These are phyloP conservation scores for Sceloporus tristichus DNA, from an alignment of 2,113 vertebrate genomes.

Conservation along the genomic window DNA sequence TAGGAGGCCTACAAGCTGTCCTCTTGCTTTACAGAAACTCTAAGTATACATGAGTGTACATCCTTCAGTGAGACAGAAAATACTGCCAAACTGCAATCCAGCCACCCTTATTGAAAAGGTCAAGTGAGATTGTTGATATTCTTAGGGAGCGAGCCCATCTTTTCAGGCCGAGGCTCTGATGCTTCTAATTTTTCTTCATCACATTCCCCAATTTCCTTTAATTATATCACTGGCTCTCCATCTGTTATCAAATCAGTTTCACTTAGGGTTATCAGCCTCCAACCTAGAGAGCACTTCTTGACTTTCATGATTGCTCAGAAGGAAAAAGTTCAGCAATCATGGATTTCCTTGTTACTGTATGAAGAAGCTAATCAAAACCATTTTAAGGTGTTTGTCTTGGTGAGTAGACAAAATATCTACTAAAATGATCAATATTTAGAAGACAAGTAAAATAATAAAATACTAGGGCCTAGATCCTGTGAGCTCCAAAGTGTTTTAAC, in stretches of 20 bases:
- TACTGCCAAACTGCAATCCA: background rate
- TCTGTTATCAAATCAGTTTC: background rate
- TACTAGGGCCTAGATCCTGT: no score
- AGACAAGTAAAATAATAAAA: no score
- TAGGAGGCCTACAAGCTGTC: no score
- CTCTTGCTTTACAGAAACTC: background rate
- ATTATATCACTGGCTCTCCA: background rate
- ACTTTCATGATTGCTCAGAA: background rate
- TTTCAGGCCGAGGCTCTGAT: background rate
- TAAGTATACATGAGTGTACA: background rate
- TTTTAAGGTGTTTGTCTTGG: no score
- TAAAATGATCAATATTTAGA: no score
- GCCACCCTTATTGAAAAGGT: background rate
- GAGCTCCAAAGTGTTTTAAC: no score
- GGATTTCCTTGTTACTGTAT: background rate
- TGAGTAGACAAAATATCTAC: no score
- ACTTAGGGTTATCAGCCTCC: background rate
- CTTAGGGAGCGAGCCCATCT: background rate
- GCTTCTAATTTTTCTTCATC: background rate
- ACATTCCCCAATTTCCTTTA: background rate
- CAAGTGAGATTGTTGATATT: background rate
- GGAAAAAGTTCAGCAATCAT: background rate
- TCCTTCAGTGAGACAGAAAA: background rate
- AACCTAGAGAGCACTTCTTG: background rate
- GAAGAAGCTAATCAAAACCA: background rate